phyloP scores from a whole-genome alignment of 2,113 vertebrate species.

The Octodon degus region DNA sequence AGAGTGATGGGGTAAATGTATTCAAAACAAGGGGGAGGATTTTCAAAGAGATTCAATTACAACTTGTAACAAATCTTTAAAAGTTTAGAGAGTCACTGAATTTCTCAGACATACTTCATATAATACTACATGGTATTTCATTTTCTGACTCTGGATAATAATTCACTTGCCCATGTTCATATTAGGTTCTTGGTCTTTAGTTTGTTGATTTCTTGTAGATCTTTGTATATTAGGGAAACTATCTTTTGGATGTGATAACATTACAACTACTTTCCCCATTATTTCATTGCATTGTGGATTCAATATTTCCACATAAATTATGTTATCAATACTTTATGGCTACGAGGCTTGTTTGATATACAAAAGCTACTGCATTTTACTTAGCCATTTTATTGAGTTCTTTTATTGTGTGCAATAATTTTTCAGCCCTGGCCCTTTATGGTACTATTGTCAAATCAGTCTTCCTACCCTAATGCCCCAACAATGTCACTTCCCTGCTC shows the following conservation, averaged over 20 bases:
- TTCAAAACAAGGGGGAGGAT: neutral
- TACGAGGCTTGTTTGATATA: neutral
- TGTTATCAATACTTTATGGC: neutral
- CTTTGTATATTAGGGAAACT: neutral
- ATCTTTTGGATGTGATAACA: neutral
- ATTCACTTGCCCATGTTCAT: neutral
- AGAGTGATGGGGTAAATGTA: neutral
- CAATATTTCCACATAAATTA: neutral
- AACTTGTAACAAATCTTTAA: neutral
- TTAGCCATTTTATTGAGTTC: neutral
- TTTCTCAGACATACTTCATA: neutral
- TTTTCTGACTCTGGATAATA: neutral
- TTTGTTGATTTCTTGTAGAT: neutral
- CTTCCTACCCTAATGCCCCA: neutral
- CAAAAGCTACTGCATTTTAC: neutral
- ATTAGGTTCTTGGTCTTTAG: neutral
- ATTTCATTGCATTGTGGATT: neutral
- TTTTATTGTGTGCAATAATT: neutral
- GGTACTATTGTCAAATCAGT: neutral
- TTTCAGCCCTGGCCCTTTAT: neutral
- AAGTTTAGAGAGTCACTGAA: neutral
- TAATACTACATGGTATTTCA: neutral
- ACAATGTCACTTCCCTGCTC: neutral
- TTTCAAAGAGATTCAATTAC: neutral
- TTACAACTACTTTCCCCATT: neutral